Base-by-base conservation (phyloP, 1,140 invertebrate genomes). In the Lycorma delicatula region DNA sequence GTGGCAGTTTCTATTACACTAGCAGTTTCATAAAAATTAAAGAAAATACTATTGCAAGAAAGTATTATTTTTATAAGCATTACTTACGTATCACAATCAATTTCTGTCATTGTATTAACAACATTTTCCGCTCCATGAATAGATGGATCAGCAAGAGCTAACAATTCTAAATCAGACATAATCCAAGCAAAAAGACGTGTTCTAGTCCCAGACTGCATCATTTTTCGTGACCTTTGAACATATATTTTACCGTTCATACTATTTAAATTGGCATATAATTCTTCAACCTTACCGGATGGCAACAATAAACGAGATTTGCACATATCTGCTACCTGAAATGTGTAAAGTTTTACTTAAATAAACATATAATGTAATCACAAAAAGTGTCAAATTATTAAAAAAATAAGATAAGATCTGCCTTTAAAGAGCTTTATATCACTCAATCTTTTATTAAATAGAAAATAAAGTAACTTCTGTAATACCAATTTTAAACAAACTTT, bases 171-270 rank as follows among this genome's bases (percentile, higher is more conserved):
- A 64, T 89, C 81, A 18, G 81, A 79, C 77, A 92, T 84, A 4
- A 77, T 81, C 87, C 89, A 93, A 0, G 85, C 82, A 60, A 93
- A 86, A 1, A 94, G 71, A 34, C 87, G 78, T 0, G 87, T 88
- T 54, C 91, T 76, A 60, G 85, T 80, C 0, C 77, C 77, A 12
- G 81, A 78, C 13, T 81, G 75, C 57, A 86, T 86, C 74, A 93
- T 83, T 66, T 91, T 84, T 61, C 84, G 84, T 38, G 89, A 93
- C 36, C 93, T 77, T 69, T 97, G 89, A 31, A 98, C 87, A 72
- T 98, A 99, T 62, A 98, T 96, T 67, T 96, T 88, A 1, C 91
- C 87, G 71, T 94, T 96, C 68, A 92, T 93, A 59, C 89, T 87
- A 13, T 84, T 84, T 55, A 97, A 75, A 64, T 84, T 89, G 0